Conservation (phyloP, 2,797 vertebrate species). For the Sebastolobus alascanus region DNA sequence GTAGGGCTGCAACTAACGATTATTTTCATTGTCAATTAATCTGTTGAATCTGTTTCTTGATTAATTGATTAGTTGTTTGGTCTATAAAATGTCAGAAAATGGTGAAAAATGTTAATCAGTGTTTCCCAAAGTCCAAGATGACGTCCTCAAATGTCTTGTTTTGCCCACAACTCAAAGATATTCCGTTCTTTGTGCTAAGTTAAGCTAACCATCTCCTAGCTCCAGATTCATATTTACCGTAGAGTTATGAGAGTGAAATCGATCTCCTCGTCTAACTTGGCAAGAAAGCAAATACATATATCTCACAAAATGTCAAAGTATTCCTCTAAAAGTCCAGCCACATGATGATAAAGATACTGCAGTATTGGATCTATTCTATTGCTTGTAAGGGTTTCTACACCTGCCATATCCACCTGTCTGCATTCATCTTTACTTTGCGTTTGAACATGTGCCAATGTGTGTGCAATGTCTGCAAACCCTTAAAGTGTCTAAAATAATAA, state of each 20-base stretch:
- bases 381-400: slow-evolving; percentile 6
- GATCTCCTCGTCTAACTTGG: not conserved
- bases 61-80: too few species aligned
- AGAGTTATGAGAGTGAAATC: not conserved
- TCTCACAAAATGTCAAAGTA: not conserved
- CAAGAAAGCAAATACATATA: not conserved
- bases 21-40: too few species aligned
- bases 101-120: too few species aligned
- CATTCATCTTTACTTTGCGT: slow-evolving; percentile 32
- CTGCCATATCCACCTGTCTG: slow-evolving; percentile 31
- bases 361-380: not conserved
- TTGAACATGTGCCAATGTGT: slow-evolving; percentile 21
- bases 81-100: too few species aligned
- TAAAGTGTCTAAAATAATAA: slow-evolving; percentile 36
- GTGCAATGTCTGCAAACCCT: slow-evolving; percentile 14
- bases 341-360: not conserved
- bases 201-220: not conserved
- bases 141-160: too few species aligned
- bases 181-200: not conserved
- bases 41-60: too few species aligned
- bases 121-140: too few species aligned
- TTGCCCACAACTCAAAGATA: too few species aligned
- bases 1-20: too few species aligned
- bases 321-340: not conserved
- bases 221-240: not conserved